Evolutionary conservation across 2,113 vertebrate species (phyloP).

Genomic region (Madoqua kirkii): DNA sequence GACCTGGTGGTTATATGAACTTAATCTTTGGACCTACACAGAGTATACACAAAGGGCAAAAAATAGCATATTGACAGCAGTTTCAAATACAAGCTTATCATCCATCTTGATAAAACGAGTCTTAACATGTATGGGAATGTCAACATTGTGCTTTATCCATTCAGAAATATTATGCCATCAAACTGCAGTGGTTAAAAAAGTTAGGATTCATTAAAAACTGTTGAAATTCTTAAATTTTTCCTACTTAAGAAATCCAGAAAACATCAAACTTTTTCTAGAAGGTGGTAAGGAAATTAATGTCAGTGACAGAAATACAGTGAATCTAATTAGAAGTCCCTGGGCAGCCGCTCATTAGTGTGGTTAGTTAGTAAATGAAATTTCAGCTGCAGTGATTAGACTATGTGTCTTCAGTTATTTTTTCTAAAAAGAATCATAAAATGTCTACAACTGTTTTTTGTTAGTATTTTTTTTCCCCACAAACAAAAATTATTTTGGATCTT

Average conservation of each 20-base stretch:
- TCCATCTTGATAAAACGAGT: constrained; percentile 32
- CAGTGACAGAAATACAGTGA: constrained; percentile 94
- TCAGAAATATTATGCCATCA: neutral
- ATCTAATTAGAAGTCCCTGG: constrained; percentile 92
- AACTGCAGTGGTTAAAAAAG: neutral
- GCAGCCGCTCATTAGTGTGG: constrained; percentile 88
- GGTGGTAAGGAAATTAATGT: constrained; percentile 89
- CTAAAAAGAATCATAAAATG: constrained; percentile 77
- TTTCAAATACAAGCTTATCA: constrained; percentile 11
- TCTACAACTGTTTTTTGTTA: constrained; percentile 69
- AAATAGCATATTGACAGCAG: constrained; percentile 22
- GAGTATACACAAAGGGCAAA: constrained; percentile 30
- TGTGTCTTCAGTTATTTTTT: constrained; percentile 87
- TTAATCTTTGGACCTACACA: constrained; percentile 26
- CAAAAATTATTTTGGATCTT: constrained; percentile 67
- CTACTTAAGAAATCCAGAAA: constrained; percentile 62
- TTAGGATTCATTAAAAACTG: constrained; percentile 29
- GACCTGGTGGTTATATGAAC: constrained; percentile 34
- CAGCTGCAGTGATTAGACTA: constrained; percentile 87
- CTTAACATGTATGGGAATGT: constrained; percentile 6
- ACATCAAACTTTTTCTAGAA: constrained; percentile 84
- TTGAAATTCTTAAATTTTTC: constrained; percentile 46
- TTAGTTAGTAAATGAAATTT: constrained; percentile 90
- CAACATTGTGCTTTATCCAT: constrained; percentile 1
- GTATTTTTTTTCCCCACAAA: constrained; percentile 28